These are phyloP conservation scores for Eulemur rufifrons DNA, from an alignment of 2,113 vertebrate species.

Conservation along the genomic window DNA sequence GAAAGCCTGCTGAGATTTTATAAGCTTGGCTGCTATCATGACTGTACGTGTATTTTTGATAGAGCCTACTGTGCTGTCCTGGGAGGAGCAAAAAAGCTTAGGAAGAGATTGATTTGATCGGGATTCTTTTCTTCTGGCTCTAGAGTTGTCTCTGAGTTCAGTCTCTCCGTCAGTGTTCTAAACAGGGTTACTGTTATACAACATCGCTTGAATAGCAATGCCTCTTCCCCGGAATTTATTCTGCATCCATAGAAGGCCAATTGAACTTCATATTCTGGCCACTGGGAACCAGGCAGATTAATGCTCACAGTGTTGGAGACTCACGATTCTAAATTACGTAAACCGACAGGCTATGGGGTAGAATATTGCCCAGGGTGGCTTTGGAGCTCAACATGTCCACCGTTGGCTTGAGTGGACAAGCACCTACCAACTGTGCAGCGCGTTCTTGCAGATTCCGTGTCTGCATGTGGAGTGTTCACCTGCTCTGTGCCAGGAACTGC, in stretches of 20 bases:
- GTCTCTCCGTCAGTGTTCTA: not conserved
- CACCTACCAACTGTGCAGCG: not conserved
- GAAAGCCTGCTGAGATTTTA: accelerated
- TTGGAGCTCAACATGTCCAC: not conserved
- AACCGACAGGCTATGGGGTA: not conserved
- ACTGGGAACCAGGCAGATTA: not conserved
- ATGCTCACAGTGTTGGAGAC: not conserved
- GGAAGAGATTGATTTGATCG: too few species aligned
- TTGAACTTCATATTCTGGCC: not conserved
- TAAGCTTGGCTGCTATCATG: not conserved
- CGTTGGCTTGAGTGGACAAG: too few species aligned
- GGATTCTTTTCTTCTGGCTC: not conserved
- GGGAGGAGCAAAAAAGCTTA: not conserved
- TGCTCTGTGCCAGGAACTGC: not conserved
- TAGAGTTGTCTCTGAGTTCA: not conserved
- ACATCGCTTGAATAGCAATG: too few species aligned
- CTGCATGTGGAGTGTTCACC: accelerated
- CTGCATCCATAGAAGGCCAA: not conserved
- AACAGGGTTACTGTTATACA: not conserved
- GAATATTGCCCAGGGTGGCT: accelerated
- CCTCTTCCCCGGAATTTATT: not conserved
- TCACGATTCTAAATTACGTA: not conserved
- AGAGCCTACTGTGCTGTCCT: too few species aligned
- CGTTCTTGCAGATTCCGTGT: accelerated
- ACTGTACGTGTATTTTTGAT: not conserved